Evolutionary conservation across 1,140 invertebrate genomes (phyloP).

Genomic region (Aporrectodea caliginosa): DNA sequence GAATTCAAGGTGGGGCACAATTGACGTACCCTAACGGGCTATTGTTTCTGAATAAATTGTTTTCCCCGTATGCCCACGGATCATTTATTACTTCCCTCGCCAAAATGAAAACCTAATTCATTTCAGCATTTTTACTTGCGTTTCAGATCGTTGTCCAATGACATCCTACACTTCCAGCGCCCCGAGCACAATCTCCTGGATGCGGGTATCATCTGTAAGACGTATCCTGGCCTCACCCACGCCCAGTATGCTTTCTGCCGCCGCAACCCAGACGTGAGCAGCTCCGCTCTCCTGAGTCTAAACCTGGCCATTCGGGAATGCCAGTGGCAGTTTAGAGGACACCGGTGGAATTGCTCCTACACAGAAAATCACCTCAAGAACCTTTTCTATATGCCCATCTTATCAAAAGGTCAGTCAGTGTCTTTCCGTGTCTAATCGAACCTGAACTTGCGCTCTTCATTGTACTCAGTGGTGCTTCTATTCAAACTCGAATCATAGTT

Average conservation of each 20-base stretch:
- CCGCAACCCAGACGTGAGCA: conserved; percentile 76
- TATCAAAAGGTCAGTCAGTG: conserved; percentile 60
- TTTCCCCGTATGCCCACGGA: no score
- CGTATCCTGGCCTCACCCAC: conserved; percentile 68
- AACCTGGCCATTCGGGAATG: conserved; percentile 71
- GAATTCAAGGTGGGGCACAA: no score
- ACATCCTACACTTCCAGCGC: conserved; percentile 17
- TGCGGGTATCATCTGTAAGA: conserved; percentile 27
- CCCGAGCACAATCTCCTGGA: background rate
- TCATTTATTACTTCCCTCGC: no score
- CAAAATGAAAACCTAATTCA: no score
- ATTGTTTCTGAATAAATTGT: no score
- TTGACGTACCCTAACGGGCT: no score
- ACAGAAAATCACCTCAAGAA: conserved; percentile 67
- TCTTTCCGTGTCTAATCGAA: no score
- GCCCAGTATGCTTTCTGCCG: conserved; percentile 78
- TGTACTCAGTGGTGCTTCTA: no score
- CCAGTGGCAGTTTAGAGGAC: conserved; percentile 47
- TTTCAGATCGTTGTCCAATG: conserved; percentile 11
- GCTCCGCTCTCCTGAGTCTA: conserved; percentile 78
- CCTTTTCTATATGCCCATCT: conserved; percentile 75
- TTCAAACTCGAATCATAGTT: no score
- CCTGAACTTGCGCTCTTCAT: no score
- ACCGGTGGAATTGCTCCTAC: conserved; percentile 54
- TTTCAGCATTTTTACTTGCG: no score